Evolutionary conservation across 1,140 invertebrate genomes (phyloP).

Genomic region (Matsumurasca onukii): DNA sequence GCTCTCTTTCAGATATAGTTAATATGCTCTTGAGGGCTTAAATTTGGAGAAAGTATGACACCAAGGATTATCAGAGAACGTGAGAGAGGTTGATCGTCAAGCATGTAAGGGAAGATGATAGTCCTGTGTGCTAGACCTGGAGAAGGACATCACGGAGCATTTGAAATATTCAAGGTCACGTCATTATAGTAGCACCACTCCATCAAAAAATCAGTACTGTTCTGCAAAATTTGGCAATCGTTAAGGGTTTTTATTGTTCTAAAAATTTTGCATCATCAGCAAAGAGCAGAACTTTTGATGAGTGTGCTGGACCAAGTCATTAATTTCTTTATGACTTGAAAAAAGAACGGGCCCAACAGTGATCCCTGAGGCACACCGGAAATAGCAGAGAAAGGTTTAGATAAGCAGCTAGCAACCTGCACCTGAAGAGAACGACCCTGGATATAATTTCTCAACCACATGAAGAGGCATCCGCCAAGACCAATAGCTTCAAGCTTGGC

Average conservation of each 20-base stretch:
- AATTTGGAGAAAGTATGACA: neutral
- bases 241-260: neutral
- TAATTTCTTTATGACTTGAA: neutral
- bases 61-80: neutral
- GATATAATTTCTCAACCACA: neutral
- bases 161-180: neutral
- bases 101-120: conserved; percentile 4
- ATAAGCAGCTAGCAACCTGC: neutral
- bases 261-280: conserved; percentile 10
- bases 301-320: neutral
- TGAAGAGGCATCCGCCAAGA: neutral
- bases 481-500: conserved; percentile 7
- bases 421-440: neutral
- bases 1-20: neutral
- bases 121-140: neutral
- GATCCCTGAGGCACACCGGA: neutral
- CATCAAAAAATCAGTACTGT: conserved; percentile 17
- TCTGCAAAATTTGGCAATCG: conserved; percentile 1
- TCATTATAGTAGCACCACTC: conserved; percentile 5
- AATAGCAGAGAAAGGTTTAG: neutral
- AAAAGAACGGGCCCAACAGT: conserved; percentile 13
- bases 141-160: neutral
- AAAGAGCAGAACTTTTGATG: conserved; percentile 6
- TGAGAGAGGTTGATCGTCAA: conserved; percentile 6
- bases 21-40: neutral